Conservation (phyloP, 2,888 invertebrate species). For the Ophioninae sp. region DNA sequence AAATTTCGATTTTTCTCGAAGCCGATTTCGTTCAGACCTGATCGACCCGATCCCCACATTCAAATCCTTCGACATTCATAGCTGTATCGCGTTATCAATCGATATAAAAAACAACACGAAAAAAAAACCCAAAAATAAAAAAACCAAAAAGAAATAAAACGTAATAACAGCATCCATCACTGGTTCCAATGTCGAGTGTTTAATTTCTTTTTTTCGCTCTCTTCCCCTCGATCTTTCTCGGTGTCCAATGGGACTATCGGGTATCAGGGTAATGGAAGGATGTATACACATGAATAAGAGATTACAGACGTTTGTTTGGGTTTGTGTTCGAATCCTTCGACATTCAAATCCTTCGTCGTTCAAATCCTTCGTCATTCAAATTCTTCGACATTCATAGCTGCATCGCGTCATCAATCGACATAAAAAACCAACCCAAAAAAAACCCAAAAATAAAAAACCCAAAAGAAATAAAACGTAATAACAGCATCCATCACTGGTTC, state of each 20-base stretch:
- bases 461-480: conserved; percentile 25
- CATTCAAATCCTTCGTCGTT: too few relatives aligned
- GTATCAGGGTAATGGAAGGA: conserved; percentile 25
- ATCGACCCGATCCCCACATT: too few relatives aligned
- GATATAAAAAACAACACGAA: too few relatives aligned
- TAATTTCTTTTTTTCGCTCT: neutral
- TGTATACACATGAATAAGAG: conserved; percentile 38
- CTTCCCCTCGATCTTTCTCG: neutral
- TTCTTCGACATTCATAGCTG: conserved; percentile 25
- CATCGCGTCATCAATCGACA: conserved; percentile 16
- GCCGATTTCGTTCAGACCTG: too few relatives aligned
- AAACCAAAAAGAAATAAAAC: conserved; percentile 13
- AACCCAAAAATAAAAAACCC: too few relatives aligned
- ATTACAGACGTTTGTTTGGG: conserved; percentile 44
- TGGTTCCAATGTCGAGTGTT: conserved; percentile 17
- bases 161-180: conserved; percentile 33
- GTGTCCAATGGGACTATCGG: conserved; percentile 1
- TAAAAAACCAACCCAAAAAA: too few relatives aligned
- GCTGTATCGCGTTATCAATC: conserved; percentile 13
- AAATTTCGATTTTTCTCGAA: too few relatives aligned
- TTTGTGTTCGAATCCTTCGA: too few relatives aligned
- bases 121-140: too few relatives aligned
- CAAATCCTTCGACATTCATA: conserved; percentile 31
- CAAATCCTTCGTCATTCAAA: too few relatives aligned
- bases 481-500: conserved; percentile 29